Percentiles rank a stretch among this genome's conserved stretches.
phyloP scores from a whole-genome alignment of 2,113 vertebrate genomes.

The Myxocyprinus asiaticus region DNA sequence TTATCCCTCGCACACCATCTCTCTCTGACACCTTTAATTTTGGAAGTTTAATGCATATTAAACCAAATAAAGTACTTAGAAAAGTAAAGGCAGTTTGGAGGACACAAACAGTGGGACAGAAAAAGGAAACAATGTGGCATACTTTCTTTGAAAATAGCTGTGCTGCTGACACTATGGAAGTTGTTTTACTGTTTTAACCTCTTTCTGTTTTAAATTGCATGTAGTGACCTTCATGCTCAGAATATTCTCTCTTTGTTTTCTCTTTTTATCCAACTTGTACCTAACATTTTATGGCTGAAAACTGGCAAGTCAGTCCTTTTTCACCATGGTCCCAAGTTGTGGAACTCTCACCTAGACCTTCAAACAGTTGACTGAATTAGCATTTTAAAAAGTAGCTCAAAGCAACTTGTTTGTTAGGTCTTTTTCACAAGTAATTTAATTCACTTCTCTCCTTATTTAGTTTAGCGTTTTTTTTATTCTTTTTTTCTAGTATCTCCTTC shows the following conservation, averaged over 20 bases:
- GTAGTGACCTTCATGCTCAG: neutral
- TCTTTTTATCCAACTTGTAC: neutral
- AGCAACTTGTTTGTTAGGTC: too few relatives aligned
- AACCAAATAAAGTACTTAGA: constrained; percentile 2
- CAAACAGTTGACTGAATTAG: too few relatives aligned
- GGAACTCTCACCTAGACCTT: too few relatives aligned
- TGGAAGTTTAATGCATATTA: constrained; percentile 26
- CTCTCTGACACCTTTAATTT: constrained; percentile 9
- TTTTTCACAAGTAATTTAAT: neutral
- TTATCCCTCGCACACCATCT: constrained; percentile 25
- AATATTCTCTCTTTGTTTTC: neutral
- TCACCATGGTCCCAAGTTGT: too few relatives aligned
- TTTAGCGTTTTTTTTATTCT: neutral
- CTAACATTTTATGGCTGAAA: neutral
- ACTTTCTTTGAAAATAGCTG: neutral
- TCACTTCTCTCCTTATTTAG: neutral
- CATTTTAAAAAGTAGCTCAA: too few relatives aligned
- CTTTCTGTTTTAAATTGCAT: neutral
- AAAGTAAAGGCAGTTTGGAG: neutral
- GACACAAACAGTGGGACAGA: neutral
- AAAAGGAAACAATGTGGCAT: neutral
- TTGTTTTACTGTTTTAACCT: constrained; percentile 4
- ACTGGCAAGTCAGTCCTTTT: neutral
- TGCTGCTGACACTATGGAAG: neutral
- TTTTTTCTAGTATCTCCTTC: too few relatives aligned